Percentiles rank a stretch among this genome's conserved stretches.
Conservation (phyloP, 2,113 vertebrate species). For the Archocentrus centrarchus region DNA sequence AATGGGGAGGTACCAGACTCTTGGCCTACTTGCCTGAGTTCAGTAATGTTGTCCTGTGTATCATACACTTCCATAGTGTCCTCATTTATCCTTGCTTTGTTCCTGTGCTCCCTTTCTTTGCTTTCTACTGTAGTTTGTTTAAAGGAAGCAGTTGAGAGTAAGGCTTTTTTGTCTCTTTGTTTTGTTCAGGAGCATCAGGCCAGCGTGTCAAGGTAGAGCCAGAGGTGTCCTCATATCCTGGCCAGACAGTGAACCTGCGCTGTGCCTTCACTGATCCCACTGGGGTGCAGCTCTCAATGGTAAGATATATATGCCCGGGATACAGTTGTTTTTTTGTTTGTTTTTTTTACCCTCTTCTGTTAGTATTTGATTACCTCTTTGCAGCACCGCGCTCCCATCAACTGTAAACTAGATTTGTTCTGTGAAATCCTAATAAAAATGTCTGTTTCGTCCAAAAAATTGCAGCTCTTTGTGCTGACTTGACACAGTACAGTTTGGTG, state of each 20-base stretch:
- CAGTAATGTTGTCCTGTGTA: conserved; percentile 65
- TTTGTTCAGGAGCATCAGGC: conserved; percentile 66
- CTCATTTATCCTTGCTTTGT: conserved; percentile 69
- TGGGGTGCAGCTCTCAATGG: conserved; percentile 74
- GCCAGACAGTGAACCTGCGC: conserved; percentile 79
- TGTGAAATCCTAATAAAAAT: conserved; percentile 40
- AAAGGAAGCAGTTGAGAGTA: conserved; percentile 15
- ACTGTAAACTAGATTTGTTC: conserved; percentile 30
- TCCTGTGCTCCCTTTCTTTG: conserved; percentile 26
- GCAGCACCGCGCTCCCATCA: not conserved
- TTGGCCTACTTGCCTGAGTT: conserved; percentile 70
- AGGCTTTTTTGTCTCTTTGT: conserved; percentile 43
- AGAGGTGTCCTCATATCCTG: conserved; percentile 82
- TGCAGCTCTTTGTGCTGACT: conserved; percentile 46
- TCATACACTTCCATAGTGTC: conserved; percentile 56
- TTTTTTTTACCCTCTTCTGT: not conserved
- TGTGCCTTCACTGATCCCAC: conserved; percentile 79
- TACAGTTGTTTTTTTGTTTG: not conserved
- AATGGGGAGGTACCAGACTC: conserved; percentile 56
- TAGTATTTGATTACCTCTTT: conserved; percentile 32
- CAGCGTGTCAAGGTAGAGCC: conserved; percentile 81
- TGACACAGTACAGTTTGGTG: conserved; percentile 28
- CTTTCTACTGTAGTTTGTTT: conserved; percentile 7
- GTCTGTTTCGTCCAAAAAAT: conserved; percentile 25
- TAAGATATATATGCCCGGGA: conserved; percentile 37